These are phyloP conservation scores for Anhinga rufa DNA, from an alignment of 2,113 vertebrate genomes.

Conservation along the genomic window DNA sequence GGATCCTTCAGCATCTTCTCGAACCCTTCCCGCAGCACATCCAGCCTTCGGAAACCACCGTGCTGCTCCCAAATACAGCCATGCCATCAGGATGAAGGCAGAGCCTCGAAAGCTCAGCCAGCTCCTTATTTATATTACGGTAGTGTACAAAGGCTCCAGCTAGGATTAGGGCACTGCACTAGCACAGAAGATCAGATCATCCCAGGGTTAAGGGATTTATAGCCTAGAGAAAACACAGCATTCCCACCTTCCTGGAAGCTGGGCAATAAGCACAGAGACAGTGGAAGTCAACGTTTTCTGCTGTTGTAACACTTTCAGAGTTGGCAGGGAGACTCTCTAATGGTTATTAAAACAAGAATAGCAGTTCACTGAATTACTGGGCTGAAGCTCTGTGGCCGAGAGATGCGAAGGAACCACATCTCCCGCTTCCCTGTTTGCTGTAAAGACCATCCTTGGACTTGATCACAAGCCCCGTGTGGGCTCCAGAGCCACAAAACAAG, in stretches of 20 bases:
- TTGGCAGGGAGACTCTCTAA: background rate
- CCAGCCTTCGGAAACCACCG: background rate
- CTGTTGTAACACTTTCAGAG: background rate
- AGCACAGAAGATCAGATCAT: background rate
- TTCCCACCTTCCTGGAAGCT: background rate
- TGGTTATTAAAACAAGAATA: background rate
- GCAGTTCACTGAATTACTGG: background rate
- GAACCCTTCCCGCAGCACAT: background rate
- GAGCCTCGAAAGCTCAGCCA: background rate
- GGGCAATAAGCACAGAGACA: background rate
- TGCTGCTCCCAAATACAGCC: background rate
- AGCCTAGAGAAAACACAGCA: background rate
- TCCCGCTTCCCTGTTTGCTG: fast-evolving
- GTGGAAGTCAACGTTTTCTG: background rate
- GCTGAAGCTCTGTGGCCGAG: background rate
- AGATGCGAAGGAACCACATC: background rate
- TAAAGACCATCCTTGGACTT: background rate
- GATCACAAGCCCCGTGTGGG: fast-evolving
- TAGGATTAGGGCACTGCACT: background rate
- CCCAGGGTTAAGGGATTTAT: background rate
- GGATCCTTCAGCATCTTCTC: background rate
- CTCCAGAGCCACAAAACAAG: background rate
- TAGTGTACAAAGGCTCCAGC: background rate
- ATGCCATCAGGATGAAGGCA: background rate
- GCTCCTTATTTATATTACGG: background rate